phyloP scores from a whole-genome alignment of 2,888 invertebrate genomes.

The Anticlea derivata region DNA sequence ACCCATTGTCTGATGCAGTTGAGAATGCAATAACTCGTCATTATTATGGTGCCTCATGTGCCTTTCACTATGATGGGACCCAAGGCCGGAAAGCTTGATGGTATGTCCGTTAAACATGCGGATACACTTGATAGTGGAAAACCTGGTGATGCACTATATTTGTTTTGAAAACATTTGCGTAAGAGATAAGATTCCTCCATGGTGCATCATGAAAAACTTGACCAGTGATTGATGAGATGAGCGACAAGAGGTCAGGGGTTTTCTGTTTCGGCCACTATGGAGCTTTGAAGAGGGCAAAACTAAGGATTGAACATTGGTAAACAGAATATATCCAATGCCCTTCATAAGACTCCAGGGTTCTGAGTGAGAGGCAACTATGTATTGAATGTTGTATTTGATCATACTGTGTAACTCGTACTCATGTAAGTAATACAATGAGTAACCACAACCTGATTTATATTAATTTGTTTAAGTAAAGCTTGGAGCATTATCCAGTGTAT shows the following conservation, averaged over 20 bases:
- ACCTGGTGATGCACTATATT: constrained; percentile 81
- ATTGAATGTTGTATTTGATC: constrained; percentile 63
- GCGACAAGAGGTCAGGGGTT: constrained; percentile 82
- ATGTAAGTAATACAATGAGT: constrained; percentile 80
- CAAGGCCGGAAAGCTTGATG: constrained; percentile 83
- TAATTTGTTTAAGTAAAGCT: constrained; percentile 33
- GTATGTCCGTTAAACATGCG: constrained; percentile 75
- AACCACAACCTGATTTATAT: constrained; percentile 56
- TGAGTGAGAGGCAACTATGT: constrained; percentile 78
- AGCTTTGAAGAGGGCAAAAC: constrained; percentile 71
- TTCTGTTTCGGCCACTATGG: constrained; percentile 81
- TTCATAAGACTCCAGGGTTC: constrained; percentile 80
- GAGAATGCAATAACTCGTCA: constrained; percentile 85
- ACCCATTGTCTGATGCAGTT: constrained; percentile 69
- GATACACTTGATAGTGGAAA: constrained; percentile 82
- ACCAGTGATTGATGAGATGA: constrained; percentile 72
- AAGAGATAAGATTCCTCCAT: constrained; percentile 47
- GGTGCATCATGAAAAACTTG: constrained; percentile 84
- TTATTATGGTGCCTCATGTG: constrained; percentile 81
- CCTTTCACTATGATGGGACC: constrained; percentile 82
- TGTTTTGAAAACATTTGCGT: constrained; percentile 40
- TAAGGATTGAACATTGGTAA: constrained; percentile 17
- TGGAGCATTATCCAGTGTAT: too few species aligned
- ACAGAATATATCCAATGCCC: constrained; percentile 55
- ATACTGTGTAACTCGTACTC: constrained; percentile 73